A percentile compares a stretch with the other conserved stretches of the same genome.
Conservation (phyloP, 2,888 invertebrate species). For the Blomia tropicalis region DNA sequence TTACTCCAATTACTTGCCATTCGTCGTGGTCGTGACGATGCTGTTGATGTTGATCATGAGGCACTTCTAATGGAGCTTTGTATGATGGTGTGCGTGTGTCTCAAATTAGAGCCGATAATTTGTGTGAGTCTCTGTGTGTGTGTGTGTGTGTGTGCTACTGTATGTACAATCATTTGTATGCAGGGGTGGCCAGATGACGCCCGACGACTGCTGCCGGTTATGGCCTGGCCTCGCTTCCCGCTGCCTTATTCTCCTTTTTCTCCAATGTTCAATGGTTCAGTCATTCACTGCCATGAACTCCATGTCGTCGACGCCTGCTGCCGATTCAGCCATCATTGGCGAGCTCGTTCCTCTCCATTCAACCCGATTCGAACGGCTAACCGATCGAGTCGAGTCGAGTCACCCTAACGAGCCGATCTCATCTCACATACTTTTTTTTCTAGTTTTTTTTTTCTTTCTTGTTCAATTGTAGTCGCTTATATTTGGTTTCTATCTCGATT, state of each 20-base stretch:
- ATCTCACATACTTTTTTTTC: neutral
- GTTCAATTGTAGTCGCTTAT: neutral
- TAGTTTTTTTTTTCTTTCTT: neutral
- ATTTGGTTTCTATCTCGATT: neutral
- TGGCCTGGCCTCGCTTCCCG: neutral
- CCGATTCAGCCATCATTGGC: neutral
- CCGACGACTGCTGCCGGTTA: neutral
- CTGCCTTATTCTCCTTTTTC: neutral
- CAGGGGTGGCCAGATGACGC: constrained; percentile 12
- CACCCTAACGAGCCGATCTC: neutral
- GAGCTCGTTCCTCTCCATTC: too few relatives aligned
- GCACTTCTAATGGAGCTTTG: too few relatives aligned
- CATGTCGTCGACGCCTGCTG: constrained; percentile 1
- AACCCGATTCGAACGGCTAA: too few relatives aligned
- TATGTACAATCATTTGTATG: constrained; percentile 11
- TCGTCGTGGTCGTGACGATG: too few relatives aligned
- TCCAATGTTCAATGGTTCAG: neutral
- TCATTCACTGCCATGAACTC: neutral
- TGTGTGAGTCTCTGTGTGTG: neutral
- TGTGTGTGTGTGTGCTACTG: constrained; percentile 1
- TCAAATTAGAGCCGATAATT: constrained; percentile 15
- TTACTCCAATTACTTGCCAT: too few relatives aligned
- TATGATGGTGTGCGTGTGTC: constrained; percentile 7
- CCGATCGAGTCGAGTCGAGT: neutral
- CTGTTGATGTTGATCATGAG: too few relatives aligned